A percentile compares a stretch with the other conserved stretches of the same genome.
These are phyloP conservation scores for Falco novaeseelandiae DNA, from an alignment of 2,797 vertebrate genomes.

Conservation along the genomic window DNA sequence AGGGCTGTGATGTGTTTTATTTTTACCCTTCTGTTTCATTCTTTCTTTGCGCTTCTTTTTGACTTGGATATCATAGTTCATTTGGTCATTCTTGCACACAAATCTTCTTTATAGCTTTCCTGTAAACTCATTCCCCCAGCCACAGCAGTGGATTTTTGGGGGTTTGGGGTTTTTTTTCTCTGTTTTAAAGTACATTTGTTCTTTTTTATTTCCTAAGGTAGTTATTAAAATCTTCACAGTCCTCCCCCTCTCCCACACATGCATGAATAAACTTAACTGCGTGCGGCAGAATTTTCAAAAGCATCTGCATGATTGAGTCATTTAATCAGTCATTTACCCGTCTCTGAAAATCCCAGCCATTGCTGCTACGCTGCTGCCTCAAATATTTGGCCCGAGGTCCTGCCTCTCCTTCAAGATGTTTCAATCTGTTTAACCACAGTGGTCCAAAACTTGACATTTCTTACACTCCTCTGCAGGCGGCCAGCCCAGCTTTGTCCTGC, in stretches of 20 bases:
- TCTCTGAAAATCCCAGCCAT: constrained; percentile 34
- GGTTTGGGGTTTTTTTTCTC: not conserved
- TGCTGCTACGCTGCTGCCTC: not conserved
- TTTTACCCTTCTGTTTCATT: constrained; percentile 20
- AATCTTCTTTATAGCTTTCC: not conserved
- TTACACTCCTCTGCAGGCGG: not conserved
- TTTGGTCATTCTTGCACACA: not conserved
- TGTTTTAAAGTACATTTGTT: constrained; percentile 43
- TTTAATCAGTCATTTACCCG: constrained; percentile 43
- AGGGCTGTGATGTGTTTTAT: not conserved
- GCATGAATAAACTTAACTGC: constrained; percentile 59
- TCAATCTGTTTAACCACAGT: not conserved
- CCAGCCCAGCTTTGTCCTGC: not conserved
- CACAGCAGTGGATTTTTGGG: not conserved
- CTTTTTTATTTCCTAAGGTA: constrained; percentile 51
- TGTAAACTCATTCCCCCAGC: not conserved
- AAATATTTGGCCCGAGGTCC: not conserved
- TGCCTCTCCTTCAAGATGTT: not conserved
- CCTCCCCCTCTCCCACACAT: constrained; percentile 68
- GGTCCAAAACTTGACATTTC: not conserved
- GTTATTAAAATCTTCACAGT: constrained; percentile 61
- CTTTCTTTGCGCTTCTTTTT: not conserved
- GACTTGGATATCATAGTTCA: not conserved
- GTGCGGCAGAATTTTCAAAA: constrained; percentile 60
- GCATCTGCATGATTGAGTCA: constrained; percentile 71